Percentiles rank a stretch among this genome's conserved stretches.
Evolutionary conservation across 2,797 vertebrate species (phyloP).

Genomic region (Dendrocincla tyrannina): DNA sequence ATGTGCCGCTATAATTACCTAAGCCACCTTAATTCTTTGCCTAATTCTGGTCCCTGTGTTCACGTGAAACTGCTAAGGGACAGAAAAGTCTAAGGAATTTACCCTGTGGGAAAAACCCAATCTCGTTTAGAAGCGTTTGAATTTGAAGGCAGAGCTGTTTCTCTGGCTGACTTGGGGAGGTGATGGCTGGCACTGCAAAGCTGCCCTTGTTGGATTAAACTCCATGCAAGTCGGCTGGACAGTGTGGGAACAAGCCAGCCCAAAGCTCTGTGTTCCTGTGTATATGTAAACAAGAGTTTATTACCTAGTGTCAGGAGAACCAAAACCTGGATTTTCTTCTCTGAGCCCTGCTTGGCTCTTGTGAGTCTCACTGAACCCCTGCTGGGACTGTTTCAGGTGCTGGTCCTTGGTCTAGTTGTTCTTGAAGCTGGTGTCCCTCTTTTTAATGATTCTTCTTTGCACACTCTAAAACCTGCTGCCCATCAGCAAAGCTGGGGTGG

Average conservation of each 20-base stretch:
- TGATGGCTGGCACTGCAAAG: not conserved
- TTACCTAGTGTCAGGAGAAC: not conserved
- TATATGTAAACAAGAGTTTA: not conserved
- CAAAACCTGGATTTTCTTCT: not conserved
- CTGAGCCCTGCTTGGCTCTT: not conserved
- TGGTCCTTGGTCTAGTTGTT: not conserved
- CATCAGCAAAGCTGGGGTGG: not conserved
- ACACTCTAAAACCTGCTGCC: not conserved
- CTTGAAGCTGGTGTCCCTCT: not conserved
- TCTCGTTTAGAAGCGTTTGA: not conserved
- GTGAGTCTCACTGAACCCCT: not conserved
- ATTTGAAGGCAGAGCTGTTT: slow-evolving; percentile 20
- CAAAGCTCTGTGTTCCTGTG: not conserved
- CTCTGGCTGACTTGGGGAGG: not conserved
- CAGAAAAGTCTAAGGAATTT: slow-evolving; percentile 67
- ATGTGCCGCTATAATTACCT: slow-evolving; percentile 71
- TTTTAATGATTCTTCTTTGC: not conserved
- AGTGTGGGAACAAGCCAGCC: not conserved
- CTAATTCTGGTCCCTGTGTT: slow-evolving; percentile 62
- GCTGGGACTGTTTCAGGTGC: not conserved
- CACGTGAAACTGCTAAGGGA: slow-evolving; percentile 72
- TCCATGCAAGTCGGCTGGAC: not conserved
- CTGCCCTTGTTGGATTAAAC: not conserved
- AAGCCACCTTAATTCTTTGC: slow-evolving; percentile 75
- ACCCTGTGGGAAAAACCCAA: not conserved